A percentile compares a stretch with the other conserved stretches of the same genome.
phyloP scores from a whole-genome alignment of 1,140 invertebrate genomes.

The Bombus confusus region DNA sequence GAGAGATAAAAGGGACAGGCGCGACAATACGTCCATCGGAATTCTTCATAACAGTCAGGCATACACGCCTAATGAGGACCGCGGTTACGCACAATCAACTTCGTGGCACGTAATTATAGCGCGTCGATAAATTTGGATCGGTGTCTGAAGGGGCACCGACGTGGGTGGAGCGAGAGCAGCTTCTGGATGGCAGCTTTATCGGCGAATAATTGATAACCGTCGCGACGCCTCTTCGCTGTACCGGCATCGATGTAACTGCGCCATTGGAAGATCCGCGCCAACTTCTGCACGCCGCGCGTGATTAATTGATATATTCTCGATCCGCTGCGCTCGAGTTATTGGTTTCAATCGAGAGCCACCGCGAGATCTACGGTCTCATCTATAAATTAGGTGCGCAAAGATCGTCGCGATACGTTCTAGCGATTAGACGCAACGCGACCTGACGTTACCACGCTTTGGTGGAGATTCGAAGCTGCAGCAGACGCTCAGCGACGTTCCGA shows the following conservation, averaged over 20 bases:
- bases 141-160: constrained; percentile 30
- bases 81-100: constrained; percentile 52
- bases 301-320: constrained; percentile 28
- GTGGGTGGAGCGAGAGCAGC: constrained; percentile 5
- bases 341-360: not conserved
- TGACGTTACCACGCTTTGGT: not conserved
- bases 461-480: no score
- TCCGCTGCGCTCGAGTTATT: not conserved
- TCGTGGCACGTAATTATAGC: constrained; percentile 76
- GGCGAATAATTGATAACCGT: constrained; percentile 69
- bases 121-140: constrained; percentile 79
- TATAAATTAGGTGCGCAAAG: constrained; percentile 9
- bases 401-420: not conserved
- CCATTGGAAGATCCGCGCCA: constrained; percentile 17
- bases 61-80: constrained; percentile 54
- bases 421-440: no score
- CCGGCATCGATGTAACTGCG: constrained; percentile 13
- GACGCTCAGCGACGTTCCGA: no score
- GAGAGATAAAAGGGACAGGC: no score
- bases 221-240: constrained; percentile 24
- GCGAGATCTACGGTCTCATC: not conserved
- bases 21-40: no score
- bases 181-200: constrained; percentile 71
- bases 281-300: constrained; percentile 9
- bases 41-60: no score